Evolutionary conservation across 1,140 invertebrate species (phyloP), one percentile per base, ranked within the genome.

Genomic region (Diploscapter pachys): DNA sequence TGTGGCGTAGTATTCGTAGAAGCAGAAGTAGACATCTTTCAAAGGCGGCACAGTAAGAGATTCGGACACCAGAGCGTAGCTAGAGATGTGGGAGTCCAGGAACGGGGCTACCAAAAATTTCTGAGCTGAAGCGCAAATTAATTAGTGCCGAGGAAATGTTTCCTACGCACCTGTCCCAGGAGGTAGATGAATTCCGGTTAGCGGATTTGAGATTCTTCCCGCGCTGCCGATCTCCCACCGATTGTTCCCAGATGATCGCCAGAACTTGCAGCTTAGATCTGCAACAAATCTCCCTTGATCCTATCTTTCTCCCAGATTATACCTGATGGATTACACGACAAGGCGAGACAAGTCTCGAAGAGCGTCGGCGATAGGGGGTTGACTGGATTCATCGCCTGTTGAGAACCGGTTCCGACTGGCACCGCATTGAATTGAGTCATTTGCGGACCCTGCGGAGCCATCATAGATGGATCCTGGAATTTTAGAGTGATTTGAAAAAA

Each of bases 271-370:
- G 63, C 62, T 76, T 51, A 76, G 70, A 51, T 75, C 67, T 71
- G 55, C 6, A 51, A 31, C 5, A 31, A 31, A 31, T 31, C 31
- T 31, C 31, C 31, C 31, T 31, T 31, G 31, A 31, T 9, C 49
- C 54, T 5, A 53, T 72, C 13, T 31, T 31, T 31, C 31, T 1
- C 31, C 31, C 31, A 31, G 31, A 31, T 1, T 9, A 13, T 77
- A 76, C 75, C 75, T 54, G 77, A 71, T 49, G 77, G 75, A 63
- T 78, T 77, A 69, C 77, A 78, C n/a, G 74, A 76, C n/a, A 78
- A 54, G 4, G 77, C 75, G 5, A 78, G 63, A 65, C 77, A 78
- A 11, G 78, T 77, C 56, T 78, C 70, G 31, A 78, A 78, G 3
- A 76, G 67, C 13, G 68, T 64, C 50, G 68, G 63, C 8, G 67